Percentiles rank a stretch among this genome's conserved stretches.
phyloP scores from a whole-genome alignment of 2,797 vertebrate genomes.

The Emydoidea blandingii region DNA sequence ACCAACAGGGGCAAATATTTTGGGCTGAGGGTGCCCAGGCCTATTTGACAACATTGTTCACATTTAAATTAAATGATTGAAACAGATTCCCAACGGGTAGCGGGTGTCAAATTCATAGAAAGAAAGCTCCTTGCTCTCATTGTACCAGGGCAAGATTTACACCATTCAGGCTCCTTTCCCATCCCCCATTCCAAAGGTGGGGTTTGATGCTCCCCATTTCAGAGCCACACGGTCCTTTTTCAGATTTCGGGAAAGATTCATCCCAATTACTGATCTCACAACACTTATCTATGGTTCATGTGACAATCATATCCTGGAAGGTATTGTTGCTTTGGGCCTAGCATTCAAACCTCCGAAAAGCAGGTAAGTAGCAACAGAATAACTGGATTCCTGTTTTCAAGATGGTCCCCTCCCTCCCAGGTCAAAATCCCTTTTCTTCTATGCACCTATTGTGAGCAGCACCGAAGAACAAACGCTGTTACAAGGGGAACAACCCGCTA shows the following conservation, averaged over 20 bases:
- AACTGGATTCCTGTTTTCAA: neutral
- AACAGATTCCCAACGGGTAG: neutral
- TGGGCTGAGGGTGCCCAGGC: neutral
- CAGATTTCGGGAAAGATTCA: neutral
- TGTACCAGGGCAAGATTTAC: neutral
- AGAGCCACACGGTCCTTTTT: neutral
- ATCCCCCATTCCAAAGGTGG: neutral
- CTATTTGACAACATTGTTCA: neutral
- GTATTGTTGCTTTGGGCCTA: neutral
- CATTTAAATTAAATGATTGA: neutral
- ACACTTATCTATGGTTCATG: neutral
- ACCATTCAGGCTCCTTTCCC: neutral
- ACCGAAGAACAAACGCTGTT: neutral
- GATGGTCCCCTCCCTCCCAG: neutral
- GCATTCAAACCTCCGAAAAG: neutral
- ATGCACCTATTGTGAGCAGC: neutral
- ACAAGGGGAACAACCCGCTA: neutral
- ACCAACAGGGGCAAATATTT: neutral
- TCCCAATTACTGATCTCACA: neutral
- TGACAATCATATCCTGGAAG: neutral
- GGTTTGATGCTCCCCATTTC: neutral
- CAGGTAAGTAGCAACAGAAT: neutral
- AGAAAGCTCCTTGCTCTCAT: neutral
- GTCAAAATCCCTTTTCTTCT: neutral
- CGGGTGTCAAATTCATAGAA: neutral